Conservation (phyloP, 2,113 vertebrate species). For the Actenoides lindsayi region DNA sequence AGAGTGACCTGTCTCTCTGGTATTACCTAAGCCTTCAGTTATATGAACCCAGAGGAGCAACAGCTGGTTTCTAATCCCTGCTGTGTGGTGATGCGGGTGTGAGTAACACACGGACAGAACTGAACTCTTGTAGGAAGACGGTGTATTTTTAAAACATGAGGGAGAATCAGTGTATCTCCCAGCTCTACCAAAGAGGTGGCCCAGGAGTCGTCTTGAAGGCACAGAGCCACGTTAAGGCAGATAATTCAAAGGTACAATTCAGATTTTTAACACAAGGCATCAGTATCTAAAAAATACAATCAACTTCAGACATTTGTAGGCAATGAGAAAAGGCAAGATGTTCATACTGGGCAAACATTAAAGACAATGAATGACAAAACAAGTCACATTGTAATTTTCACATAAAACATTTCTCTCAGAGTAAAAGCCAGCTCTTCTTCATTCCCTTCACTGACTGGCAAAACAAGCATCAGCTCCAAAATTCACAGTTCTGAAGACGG, state of each 20-base stretch:
- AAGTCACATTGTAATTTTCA: background rate
- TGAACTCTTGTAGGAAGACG: constrained; percentile 17
- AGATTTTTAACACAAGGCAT: constrained; percentile 45
- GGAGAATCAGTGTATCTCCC: background rate
- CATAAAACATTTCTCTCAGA: background rate
- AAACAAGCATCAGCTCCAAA: background rate
- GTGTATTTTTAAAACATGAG: constrained; percentile 42
- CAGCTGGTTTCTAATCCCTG: background rate
- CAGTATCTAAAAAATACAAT: background rate
- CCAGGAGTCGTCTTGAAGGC: constrained; percentile 16
- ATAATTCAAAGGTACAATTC: constrained; percentile 18
- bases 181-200: background rate
- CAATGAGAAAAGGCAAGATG: background rate
- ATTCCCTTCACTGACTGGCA: background rate
- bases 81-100: background rate
- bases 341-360: background rate
- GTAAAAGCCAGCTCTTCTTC: background rate
- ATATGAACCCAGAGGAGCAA: background rate
- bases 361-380: background rate
- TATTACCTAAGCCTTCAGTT: background rate
- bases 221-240: constrained; percentile 57
- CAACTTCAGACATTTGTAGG: background rate
- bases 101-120: background rate
- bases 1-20: background rate
- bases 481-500: background rate